Evolutionary conservation across 2,797 vertebrate genomes (phyloP).

Genomic region (Periparus ater): DNA sequence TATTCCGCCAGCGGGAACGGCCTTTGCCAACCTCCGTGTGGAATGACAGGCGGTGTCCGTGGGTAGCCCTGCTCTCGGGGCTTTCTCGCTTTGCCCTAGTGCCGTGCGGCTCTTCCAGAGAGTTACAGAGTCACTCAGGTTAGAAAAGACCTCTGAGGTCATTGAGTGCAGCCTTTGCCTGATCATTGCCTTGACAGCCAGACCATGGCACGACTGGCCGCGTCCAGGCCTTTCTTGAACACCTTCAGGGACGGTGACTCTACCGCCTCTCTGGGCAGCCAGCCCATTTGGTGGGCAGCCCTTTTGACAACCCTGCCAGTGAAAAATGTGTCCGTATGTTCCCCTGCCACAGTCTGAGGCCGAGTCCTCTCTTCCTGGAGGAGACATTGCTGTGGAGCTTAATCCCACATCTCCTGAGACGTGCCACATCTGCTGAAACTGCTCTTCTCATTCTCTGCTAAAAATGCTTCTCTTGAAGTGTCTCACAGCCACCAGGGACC

Average conservation of each 20-base stretch:
- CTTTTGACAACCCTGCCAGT: no score
- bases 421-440: not conserved
- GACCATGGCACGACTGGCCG: not conserved
- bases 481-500: not conserved
- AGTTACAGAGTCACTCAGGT: no score
- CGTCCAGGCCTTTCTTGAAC: not conserved
- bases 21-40: accelerated
- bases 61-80: not conserved
- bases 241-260: no score
- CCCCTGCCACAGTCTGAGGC: not conserved
- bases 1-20: accelerated
- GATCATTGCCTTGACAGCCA: not conserved
- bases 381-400: not conserved
- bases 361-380: no score
- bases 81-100: accelerated
- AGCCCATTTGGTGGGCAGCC: not conserved
- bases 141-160: not conserved
- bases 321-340: not conserved
- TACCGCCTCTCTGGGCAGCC: not conserved
- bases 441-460: not conserved
- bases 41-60: accelerated
- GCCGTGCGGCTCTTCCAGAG: accelerated
- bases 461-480: not conserved
- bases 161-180: accelerated
- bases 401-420: not conserved